A percentile compares a stretch with the other conserved stretches of the same genome.
These are phyloP conservation scores for Australoheros facetus DNA, from an alignment of 2,797 vertebrate species.

Conservation along the genomic window DNA sequence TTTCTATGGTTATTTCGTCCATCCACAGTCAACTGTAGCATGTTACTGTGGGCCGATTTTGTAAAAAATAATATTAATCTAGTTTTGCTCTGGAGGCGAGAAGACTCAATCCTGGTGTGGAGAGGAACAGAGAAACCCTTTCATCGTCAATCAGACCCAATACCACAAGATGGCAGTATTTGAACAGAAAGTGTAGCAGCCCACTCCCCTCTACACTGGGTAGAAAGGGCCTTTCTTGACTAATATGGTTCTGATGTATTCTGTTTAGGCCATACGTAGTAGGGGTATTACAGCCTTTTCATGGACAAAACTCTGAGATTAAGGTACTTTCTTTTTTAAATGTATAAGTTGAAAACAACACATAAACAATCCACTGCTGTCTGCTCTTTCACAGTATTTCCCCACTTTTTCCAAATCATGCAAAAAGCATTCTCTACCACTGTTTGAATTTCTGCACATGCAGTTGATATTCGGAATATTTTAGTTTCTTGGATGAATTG, in stretches of 20 bases:
- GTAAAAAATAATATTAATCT: not conserved
- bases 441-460: not conserved
- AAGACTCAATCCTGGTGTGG: not conserved
- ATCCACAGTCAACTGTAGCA: not conserved
- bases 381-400: not conserved
- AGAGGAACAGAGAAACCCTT: not conserved
- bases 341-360: not conserved
- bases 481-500: not conserved
- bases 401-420: not conserved
- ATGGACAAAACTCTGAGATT: not conserved
- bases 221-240: not conserved
- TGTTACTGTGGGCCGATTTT: not conserved
- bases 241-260: not conserved
- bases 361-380: not conserved
- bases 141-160: not conserved
- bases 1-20: not conserved
- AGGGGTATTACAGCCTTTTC: not conserved
- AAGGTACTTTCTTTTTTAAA: not conserved
- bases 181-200: slow-evolving; percentile 18
- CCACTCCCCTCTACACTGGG: not conserved
- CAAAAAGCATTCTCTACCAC: not conserved
- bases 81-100: not conserved
- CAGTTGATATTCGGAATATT: not conserved
- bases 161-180: slow-evolving; percentile 73
- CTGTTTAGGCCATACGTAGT: not conserved